Percentiles rank a stretch among this genome's conserved stretches.
These are phyloP conservation scores for Halisarca cf. caerulea DNA, from an alignment of 37 sponge, comb jelly and placozoan species.

Conservation along the genomic window DNA sequence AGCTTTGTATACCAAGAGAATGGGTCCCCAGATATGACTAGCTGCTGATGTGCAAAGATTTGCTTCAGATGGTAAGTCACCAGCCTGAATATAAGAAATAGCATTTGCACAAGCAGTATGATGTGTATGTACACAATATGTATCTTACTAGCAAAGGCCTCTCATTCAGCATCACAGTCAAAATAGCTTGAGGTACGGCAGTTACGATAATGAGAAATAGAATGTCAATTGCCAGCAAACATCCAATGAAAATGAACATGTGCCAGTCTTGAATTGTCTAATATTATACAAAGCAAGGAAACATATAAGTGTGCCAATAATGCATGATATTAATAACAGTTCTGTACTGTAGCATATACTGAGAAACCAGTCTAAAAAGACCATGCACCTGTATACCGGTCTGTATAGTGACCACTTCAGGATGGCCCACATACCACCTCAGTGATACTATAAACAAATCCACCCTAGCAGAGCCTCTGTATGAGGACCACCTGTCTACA, in stretches of 20 bases:
- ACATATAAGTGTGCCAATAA: constrained; percentile 30
- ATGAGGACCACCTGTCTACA: no score
- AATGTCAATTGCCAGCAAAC: constrained; percentile 36
- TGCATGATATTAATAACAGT: constrained; percentile 19
- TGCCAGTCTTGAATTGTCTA: constrained; percentile 58
- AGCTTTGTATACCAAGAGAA: constrained; percentile 61
- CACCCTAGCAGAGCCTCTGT: no score
- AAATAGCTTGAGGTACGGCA: constrained; percentile 39
- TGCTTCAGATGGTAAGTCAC: background rate
- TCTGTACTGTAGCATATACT: no score
- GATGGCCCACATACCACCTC: no score
- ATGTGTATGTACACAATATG: no score
- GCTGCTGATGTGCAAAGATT: constrained; percentile 7
- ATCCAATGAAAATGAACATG: constrained; percentile 48
- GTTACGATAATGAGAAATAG: constrained; percentile 51
- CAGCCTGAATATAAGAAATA: background rate
- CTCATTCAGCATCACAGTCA: background rate
- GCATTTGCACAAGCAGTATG: background rate
- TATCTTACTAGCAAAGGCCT: background rate
- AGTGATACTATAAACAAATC: no score
- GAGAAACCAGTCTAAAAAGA: no score
- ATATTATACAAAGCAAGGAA: no score
- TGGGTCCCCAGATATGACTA: constrained; percentile 19
- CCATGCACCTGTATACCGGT: no score
- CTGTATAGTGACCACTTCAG: no score